phyloP scores from a whole-genome alignment of 2,888 invertebrate species.

The Lissonota sp. region DNA sequence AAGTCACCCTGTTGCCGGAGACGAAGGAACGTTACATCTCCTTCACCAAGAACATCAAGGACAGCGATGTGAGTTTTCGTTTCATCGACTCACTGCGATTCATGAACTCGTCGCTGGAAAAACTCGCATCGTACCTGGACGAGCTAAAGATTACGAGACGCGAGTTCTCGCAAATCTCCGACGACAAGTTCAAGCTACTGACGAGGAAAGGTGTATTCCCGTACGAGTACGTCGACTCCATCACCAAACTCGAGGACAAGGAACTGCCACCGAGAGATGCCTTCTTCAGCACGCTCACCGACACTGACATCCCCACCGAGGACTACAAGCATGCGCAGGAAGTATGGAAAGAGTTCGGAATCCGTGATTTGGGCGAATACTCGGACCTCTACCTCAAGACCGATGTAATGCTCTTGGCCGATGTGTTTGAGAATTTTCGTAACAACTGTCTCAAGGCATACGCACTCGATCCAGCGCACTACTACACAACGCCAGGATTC shows the following conservation, averaged over 20 bases:
- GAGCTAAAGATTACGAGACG: constrained; percentile 53
- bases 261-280: constrained; percentile 61
- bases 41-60: constrained; percentile 66
- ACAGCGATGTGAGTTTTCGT: constrained; percentile 2
- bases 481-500: no score
- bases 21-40: constrained; percentile 76
- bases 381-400: no score
- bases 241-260: constrained; percentile 66
- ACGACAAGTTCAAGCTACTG: constrained; percentile 64
- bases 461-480: no score
- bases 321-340: no score
- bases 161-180: constrained; percentile 38
- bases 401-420: no score
- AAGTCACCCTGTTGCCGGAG: not conserved
- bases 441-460: no score
- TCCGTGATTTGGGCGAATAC: no score
- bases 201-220: constrained; percentile 75
- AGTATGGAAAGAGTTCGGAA: no score
- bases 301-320: constrained; percentile 52
- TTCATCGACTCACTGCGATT: constrained; percentile 76
- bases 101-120: constrained; percentile 71
- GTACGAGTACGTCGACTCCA: constrained; percentile 72
- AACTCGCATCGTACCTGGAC: constrained; percentile 68
- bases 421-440: no score
- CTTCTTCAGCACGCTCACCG: constrained; percentile 69